These are phyloP conservation scores for Neodontobutis hainanensis DNA, from an alignment of 2,113 vertebrate genomes.

Conservation along the genomic window DNA sequence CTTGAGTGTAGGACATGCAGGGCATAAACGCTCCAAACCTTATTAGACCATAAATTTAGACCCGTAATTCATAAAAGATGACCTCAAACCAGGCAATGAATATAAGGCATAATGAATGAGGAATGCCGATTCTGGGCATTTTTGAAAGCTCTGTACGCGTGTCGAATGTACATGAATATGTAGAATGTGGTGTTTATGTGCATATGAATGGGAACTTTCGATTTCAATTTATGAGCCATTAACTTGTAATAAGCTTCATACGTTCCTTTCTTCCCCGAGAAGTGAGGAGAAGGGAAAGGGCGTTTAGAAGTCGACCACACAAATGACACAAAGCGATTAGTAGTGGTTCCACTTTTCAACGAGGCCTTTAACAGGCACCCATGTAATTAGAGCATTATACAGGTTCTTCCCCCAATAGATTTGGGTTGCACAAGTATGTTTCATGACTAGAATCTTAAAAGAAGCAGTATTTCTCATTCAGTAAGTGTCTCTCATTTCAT, in stretches of 20 bases:
- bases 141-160: constrained; percentile 8
- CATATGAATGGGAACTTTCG: constrained; percentile 39
- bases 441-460: too few relatives aligned
- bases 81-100: constrained; percentile 56
- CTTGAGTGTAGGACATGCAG: constrained; percentile 45
- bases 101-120: constrained; percentile 51
- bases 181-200: constrained; percentile 19
- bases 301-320: constrained; percentile 56
- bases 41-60: constrained; percentile 57
- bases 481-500: too few relatives aligned
- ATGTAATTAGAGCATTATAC: constrained; percentile 11
- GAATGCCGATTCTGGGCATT: constrained; percentile 25
- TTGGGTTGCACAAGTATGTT: not conserved
- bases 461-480: too few relatives aligned
- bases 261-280: constrained; percentile 37
- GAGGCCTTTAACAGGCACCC: constrained; percentile 39
- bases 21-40: constrained; percentile 45
- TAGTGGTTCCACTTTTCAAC: constrained; percentile 34
- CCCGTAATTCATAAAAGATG: constrained; percentile 65
- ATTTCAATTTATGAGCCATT: constrained; percentile 68
- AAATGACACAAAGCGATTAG: constrained; percentile 38
- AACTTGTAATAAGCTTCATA: constrained; percentile 62
- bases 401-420: not conserved
- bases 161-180: not conserved
- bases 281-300: constrained; percentile 50